Base-by-base conservation (phyloP, 2,797 vertebrate species). In the Periparus ater region DNA sequence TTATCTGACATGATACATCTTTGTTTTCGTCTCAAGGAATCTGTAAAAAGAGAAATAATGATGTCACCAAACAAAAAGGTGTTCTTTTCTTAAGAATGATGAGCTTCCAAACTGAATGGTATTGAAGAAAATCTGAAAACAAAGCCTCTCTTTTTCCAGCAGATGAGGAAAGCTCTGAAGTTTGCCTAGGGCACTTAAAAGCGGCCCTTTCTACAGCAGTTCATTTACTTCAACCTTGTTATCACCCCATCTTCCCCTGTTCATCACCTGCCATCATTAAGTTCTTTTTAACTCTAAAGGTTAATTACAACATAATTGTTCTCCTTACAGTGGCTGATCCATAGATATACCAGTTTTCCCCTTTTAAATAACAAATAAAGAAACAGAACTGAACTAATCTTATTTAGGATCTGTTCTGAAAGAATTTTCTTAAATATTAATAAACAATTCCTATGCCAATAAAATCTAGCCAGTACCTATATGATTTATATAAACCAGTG, bases 261-360 rank as follows among this genome's bases (percentile, higher is more conserved):
- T 90, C 77, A 88, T 77, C 72, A 88, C 7, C 7, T 36, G 63
- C 66, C 40, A 72, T 68, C 73, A 70, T 75, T 65, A 91, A 62
- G 30, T 38, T 75, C 47, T 66, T 70, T 85, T 79, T 62, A 91
- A 67, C 44, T 66, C 67, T 66, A 87, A 73, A 82, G 63, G 89
- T 88, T 95, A 92, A 93, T 89, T 82, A 74, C 29, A 76, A 40
- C 50, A 40, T 80, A 89, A 95, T 88, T 91, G 81, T 76, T 92
- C 68, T 47, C 44, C 66, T 83, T 67, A 74, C 32, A 74, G 21
- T 60, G 34, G 57, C 72, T 88, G 63, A 76, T 71, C 61, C 26
- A 17, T 5, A 15, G 27, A 29, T 15, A 29, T 4, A 23, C 3
- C 8, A 53, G 7, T 7, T 75, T 55, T 57, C 16, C 5, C 20